Base-by-base conservation (phyloP, 2,113 vertebrate genomes). In the Chloropsis hardwickii region DNA sequence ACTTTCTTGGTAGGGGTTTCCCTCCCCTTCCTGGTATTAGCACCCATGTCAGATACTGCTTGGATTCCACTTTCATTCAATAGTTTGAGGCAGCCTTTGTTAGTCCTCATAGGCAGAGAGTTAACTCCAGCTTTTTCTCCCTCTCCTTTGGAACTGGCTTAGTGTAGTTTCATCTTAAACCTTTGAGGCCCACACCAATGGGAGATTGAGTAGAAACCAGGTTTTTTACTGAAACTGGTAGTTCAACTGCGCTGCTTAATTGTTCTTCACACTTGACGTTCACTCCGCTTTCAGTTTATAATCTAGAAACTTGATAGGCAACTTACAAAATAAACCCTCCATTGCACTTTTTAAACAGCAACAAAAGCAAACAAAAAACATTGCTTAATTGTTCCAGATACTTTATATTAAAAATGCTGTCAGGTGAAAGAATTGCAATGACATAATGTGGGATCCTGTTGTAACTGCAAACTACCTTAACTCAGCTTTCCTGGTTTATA, bases 401-500 rank as follows among this genome's bases (percentile, higher is more conserved):
- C 53, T 23, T 39, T 74, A 42, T 81, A 31, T 94, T 86, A 87
- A 91, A 67, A 81, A 74, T 56, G 35, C 17, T 64, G 37, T 91
- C 42, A 58, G 47, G 25, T 54, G 37, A 58, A 89, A 80, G 29
- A 81, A 56, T 44, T 80, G 4, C 58, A 33, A 9, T 88, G 62
- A 35, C 40, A 21, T 85, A 86, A 51, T 45, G 39, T 61, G 54
- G 27, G 25, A 48, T 76, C 94, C 77, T 84, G 42, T 35, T 94
- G 86, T 95, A 84, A 69, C 79, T 93, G 56, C 78, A 80, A 73
- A 82, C 57, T 62, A 67, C 70, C 47, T 23, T 92, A 80, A 78
- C 42, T 94, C 91, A 71, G 73, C 73, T 86, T 96, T 95, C 85
- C 93, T 92, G n/a, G 47, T 80, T 81, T 93, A 85, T 66, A 77